Evolutionary conservation across 2,888 invertebrate genomes (phyloP).

Genomic region (Ceraclea dissimilis): DNA sequence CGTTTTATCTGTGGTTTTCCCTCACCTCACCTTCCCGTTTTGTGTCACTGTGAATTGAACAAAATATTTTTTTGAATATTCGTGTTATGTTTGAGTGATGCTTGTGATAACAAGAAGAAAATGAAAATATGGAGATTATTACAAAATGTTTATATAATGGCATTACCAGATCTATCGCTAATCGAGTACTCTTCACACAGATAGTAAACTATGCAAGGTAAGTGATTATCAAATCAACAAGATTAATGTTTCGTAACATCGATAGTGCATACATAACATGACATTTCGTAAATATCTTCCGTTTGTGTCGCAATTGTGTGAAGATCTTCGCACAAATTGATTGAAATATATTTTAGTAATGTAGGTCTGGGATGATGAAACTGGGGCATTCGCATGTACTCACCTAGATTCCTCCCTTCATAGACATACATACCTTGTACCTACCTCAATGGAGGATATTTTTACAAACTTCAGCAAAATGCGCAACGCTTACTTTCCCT

Average conservation of each 20-base stretch:
- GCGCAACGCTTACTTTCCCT: neutral
- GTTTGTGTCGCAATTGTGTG: neutral
- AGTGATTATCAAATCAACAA: conserved; percentile 13
- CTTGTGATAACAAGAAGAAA: conserved; percentile 22
- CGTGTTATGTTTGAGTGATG: too few species aligned
- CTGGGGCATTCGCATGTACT: too few species aligned
- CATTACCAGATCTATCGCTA: conserved; percentile 36
- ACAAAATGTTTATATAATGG: conserved; percentile 41
- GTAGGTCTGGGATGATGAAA: neutral
- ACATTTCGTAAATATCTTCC: neutral
- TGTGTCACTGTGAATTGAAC: too few species aligned
- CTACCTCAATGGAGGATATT: neutral
- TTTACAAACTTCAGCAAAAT: neutral
- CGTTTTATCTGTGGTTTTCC: too few species aligned
- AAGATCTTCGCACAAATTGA: neutral
- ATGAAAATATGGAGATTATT: conserved; percentile 50
- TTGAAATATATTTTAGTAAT: neutral
- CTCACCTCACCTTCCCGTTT: too few species aligned
- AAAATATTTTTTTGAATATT: too few species aligned
- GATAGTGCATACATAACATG: neutral
- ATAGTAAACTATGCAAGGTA: conserved; percentile 45
- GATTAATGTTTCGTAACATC: conserved; percentile 7
- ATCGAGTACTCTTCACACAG: conserved; percentile 40
- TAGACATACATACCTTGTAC: too few species aligned
- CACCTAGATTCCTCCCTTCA: too few species aligned